Conservation (phyloP, 2,888 invertebrate genomes). For the Podotricha telesiphe region DNA sequence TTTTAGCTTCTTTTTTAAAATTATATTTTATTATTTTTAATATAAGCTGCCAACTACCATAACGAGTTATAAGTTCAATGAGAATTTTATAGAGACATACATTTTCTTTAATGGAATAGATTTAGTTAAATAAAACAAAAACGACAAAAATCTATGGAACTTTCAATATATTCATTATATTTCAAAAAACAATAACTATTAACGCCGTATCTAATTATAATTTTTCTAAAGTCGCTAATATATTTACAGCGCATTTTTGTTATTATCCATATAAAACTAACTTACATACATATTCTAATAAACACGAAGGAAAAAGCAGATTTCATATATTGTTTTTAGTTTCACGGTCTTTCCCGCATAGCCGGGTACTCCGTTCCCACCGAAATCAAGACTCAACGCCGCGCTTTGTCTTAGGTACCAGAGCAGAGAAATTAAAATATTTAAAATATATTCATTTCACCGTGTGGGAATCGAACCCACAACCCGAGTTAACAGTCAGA, state of each 20-base stretch:
- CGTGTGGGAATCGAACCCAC: too few relatives aligned
- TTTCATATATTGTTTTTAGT: not conserved
- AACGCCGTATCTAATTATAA: conserved; percentile 64
- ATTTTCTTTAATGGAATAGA: not conserved
- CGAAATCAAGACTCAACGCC: too few relatives aligned
- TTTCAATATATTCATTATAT: conserved; percentile 80
- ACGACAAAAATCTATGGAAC: conserved; percentile 63
- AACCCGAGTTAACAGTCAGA: too few relatives aligned
- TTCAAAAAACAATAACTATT: conserved; percentile 80
- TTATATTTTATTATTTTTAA: too few relatives aligned
- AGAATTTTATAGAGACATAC: not conserved
- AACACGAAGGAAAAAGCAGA: conserved; percentile 6
- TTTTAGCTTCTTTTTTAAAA: too few relatives aligned
- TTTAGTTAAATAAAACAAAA: conserved; percentile 43
- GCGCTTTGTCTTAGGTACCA: too few relatives aligned
- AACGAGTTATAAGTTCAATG: too few relatives aligned
- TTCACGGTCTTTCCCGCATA: too few relatives aligned
- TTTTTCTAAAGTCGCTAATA: conserved; percentile 60
- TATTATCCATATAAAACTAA: conserved; percentile 37
- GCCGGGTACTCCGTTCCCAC: too few relatives aligned
- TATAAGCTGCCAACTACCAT: too few relatives aligned
- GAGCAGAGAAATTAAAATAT: too few relatives aligned
- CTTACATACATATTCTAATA: conserved; percentile 29
- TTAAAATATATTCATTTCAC: too few relatives aligned
- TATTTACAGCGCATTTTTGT: conserved; percentile 67